A percentile compares a stretch with the other conserved stretches of the same genome.
Conservation (phyloP, 2,888 invertebrate species). For the Lepidocyrtinus sp. region DNA sequence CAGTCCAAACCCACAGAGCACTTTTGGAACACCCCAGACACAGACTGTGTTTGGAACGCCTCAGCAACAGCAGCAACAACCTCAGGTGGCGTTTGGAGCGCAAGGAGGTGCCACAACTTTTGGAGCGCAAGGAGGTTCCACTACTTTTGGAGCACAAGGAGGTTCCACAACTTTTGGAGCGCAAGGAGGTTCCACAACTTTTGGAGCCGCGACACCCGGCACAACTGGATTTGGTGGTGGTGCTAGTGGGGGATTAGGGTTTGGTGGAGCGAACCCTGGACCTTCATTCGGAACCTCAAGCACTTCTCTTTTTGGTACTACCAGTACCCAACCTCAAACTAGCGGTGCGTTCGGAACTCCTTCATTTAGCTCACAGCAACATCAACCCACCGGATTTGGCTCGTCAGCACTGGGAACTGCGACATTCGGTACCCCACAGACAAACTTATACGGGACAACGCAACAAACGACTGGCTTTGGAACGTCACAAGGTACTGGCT, state of each 20-base stretch:
- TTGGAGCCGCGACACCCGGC: background rate
- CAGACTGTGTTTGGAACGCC: slow-evolving; percentile 11
- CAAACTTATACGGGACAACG: background rate
- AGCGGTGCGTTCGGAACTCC: background rate
- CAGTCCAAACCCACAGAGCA: no score
- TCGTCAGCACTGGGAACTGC: no score
- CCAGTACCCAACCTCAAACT: slow-evolving; percentile 2
- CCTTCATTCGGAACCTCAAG: background rate
- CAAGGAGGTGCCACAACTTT: no score
- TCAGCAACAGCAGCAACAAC: slow-evolving; percentile 24
- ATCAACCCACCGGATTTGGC: slow-evolving; percentile 63
- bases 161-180: no score
- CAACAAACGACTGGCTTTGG: slow-evolving; percentile 11
- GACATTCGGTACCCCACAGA: no score
- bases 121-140: no score
- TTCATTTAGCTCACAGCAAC: slow-evolving; percentile 57
- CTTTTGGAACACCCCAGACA: background rate
- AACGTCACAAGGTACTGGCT: background rate
- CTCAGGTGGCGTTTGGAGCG: no score
- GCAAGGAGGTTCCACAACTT: no score
- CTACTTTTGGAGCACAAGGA: slow-evolving; percentile 6
- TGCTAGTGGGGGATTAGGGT: no score
- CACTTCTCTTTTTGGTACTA: background rate
- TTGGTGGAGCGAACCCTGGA: no score
- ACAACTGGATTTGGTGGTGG: background rate